phyloP scores from a whole-genome alignment of 1,140 invertebrate species.

The Drosophila seguyi region DNA sequence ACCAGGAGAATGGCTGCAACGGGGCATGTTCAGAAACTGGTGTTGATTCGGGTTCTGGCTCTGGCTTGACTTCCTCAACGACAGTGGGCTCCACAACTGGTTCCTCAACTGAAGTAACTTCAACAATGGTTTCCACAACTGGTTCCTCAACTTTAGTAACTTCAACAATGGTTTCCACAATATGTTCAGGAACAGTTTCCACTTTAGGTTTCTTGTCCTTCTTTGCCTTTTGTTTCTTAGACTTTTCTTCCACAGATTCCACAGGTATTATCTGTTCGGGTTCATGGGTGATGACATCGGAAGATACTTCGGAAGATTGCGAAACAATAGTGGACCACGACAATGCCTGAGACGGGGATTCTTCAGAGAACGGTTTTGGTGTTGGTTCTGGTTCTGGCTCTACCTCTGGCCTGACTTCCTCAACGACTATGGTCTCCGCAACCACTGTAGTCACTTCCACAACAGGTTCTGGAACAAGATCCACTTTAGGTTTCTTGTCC shows the following conservation, averaged over 20 bases:
- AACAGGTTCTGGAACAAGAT: slow-evolving; percentile 5
- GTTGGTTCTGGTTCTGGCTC: not conserved
- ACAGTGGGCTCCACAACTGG: not conserved
- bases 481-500: slow-evolving; percentile 23
- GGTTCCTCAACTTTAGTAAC: not conserved
- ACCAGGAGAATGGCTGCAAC: slow-evolving; percentile 4
- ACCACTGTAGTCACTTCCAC: not conserved
- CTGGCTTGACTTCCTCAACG: not conserved
- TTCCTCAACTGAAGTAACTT: not conserved
- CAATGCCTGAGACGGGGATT: not conserved
- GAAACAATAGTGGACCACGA: slow-evolving; percentile 32
- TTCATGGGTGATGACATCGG: not conserved
- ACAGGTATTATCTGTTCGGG: not conserved
- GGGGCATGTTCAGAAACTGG: not conserved
- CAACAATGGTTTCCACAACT: not conserved
- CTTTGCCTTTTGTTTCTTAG: slow-evolving; percentile 40
- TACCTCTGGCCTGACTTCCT: not conserved
- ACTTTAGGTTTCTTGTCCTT: slow-evolving; percentile 40
- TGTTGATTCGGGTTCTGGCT: not conserved
- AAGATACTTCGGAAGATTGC: slow-evolving; percentile 9
- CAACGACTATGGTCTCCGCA: not conserved
- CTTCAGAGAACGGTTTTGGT: not conserved
- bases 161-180: not conserved
- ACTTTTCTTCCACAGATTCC: slow-evolving; percentile 1
- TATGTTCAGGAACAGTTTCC: not conserved